A percentile compares a stretch with the other conserved stretches of the same genome.
phyloP scores from a whole-genome alignment of 92 coral and sea anemone species.

The Chrysogorgia sp. region DNA sequence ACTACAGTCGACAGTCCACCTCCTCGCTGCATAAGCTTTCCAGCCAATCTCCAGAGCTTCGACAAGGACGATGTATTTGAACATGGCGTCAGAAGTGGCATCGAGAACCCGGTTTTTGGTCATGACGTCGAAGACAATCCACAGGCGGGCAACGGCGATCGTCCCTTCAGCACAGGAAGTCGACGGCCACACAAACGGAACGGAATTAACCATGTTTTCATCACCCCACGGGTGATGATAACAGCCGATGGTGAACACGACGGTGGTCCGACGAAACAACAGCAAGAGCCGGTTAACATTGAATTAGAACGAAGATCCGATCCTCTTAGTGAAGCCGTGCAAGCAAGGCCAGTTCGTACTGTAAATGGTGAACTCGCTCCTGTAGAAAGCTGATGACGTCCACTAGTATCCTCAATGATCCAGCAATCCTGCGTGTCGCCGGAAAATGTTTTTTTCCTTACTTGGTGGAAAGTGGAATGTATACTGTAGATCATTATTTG shows the following conservation, averaged over 20 bases:
- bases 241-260: slow-evolving; percentile 9
- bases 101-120: slow-evolving; percentile 15
- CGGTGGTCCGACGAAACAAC: neutral
- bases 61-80: neutral
- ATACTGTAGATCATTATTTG: too few species aligned
- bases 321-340: neutral
- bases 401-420: too few species aligned
- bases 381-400: slow-evolving; percentile 3
- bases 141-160: neutral
- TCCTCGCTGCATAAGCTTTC: slow-evolving; percentile 27
- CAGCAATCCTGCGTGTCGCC: too few species aligned
- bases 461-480: too few species aligned
- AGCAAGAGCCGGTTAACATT: neutral
- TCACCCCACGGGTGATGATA: slow-evolving; percentile 20
- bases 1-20: slow-evolving; percentile 95
- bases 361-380: neutral
- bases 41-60: slow-evolving; percentile 13
- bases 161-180: slow-evolving; percentile 28
- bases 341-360: neutral
- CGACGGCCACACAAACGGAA: slow-evolving; percentile 6
- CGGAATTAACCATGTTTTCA: neutral
- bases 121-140: slow-evolving; percentile 10
- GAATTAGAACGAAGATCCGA: slow-evolving; percentile 9
- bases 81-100: neutral
- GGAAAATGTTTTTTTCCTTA: too few species aligned